Conservation (phyloP, 2,888 invertebrate species). For the Melinopterus prodromus region DNA sequence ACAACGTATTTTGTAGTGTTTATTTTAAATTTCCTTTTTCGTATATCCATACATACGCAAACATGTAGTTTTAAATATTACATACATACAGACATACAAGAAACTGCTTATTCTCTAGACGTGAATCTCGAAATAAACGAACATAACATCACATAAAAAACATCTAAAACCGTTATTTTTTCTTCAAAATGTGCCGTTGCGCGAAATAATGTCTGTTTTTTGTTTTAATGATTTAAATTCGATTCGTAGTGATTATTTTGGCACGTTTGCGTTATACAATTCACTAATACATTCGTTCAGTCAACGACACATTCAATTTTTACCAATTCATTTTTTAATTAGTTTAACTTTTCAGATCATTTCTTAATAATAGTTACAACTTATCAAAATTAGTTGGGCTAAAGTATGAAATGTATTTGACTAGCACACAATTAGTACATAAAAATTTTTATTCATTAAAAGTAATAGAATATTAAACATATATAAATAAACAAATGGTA, state of each 20-base stretch:
- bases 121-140: conserved; percentile 15
- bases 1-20: conserved; percentile 45
- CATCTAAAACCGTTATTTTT: conserved; percentile 26
- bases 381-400: neutral
- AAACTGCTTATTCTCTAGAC: conserved; percentile 48
- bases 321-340: neutral
- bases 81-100: conserved; percentile 61
- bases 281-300: neutral
- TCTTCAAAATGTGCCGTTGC: conserved; percentile 8
- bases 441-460: neutral
- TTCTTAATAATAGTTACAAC: neutral
- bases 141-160: neutral
- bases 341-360: neutral
- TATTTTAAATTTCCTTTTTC: conserved; percentile 59
- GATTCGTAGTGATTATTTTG: neutral
- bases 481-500: neutral
- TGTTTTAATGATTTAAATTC: neutral
- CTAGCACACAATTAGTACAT: neutral
- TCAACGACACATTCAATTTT: neutral
- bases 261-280: neutral
- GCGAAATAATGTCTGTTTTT: neutral
- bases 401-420: neutral
- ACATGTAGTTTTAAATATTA: conserved; percentile 52
- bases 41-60: conserved; percentile 60
- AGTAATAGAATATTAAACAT: neutral